phyloP scores from a whole-genome alignment of 2,888 invertebrate species.

The Torymus texanus region DNA sequence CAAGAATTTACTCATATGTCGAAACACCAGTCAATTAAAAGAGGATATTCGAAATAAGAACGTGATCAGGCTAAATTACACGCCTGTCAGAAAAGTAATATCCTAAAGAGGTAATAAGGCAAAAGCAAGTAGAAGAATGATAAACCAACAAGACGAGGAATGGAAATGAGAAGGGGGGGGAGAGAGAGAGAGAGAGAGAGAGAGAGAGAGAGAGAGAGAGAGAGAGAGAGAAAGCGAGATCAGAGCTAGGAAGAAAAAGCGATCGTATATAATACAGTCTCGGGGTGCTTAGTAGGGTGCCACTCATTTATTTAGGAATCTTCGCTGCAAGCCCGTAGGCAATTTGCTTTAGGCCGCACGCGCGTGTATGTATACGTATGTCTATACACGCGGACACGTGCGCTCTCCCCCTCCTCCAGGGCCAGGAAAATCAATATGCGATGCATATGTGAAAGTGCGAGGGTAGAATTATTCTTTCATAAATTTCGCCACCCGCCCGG shows the following conservation, averaged over 20 bases:
- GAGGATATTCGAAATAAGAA: conserved; percentile 1
- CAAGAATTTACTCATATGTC: too few species aligned
- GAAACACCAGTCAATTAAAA: too few species aligned
- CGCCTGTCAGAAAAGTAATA: conserved; percentile 11
- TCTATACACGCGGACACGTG: neutral
- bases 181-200: neutral
- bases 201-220: neutral
- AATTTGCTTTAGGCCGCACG: conserved; percentile 19
- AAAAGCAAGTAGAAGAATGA: conserved; percentile 13
- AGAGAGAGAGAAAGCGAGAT: conserved; percentile 7
- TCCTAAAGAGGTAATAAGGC: conserved; percentile 12
- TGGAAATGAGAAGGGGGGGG: neutral
- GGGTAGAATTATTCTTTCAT: conserved; percentile 34
- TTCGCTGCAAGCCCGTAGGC: conserved; percentile 18
- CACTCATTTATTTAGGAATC: conserved; percentile 48
- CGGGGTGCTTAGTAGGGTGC: conserved; percentile 4
- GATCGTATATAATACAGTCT: neutral
- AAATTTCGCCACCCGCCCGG: conserved; percentile 18
- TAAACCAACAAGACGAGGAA: neutral
- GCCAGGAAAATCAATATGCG: conserved; percentile 35
- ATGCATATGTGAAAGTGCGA: conserved; percentile 7
- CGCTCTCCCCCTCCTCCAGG: too few species aligned
- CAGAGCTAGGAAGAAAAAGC: neutral
- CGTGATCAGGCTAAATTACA: neutral
- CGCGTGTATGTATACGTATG: neutral